Evolutionary conservation across 2,888 invertebrate genomes (phyloP), one percentile per base, ranked within the genome.

Genomic region (Lordiphosa andalusiaca): DNA sequence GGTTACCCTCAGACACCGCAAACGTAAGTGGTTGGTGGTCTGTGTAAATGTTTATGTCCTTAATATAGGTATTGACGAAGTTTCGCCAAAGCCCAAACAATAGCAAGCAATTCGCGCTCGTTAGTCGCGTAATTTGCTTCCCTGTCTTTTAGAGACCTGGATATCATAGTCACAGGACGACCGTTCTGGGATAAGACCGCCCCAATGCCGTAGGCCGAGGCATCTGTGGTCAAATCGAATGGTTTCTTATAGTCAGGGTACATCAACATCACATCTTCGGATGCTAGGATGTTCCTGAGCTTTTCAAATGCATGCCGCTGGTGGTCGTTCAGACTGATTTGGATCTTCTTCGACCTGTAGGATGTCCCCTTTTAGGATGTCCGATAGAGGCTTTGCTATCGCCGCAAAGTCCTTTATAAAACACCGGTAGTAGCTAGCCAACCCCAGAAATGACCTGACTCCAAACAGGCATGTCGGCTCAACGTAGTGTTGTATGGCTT

Each of bases 401-500:
- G n/a, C n/a, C n/a, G n/a, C n/a, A n/a, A n/a, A n/a, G n/a, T n/a
- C n/a, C n/a, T n/a, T n/a, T n/a, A n/a, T n/a, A n/a, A n/a, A n/a
- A n/a, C n/a, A 12, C 5, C 37, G n/a, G 37, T 37, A 37, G 12
- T 37, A 37, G 37, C 37, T 37, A 6, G 37, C 37, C 6, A 37
- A 13, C 5, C 37, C 37, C n/a, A 37, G 37, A 13, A 37, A 36
- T 36, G n/a, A 36, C 12, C 36, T 36, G 6, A 36, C 5, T 4
- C 4, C 12, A 6, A 12, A 36, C 36, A 36, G 6, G 12, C 6
- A 12, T 12, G n/a, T 36, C 12, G 36, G 36, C 36, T 36, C 36
- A 5, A 37, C 41, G 41, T 25, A 41, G 1, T 41, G 21, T 10
- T 41, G 23, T 6, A 41, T 41, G 41, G 41, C 41, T 21, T 12